Conservation (phyloP, 2,113 vertebrate species). For the Saiga tatarica region DNA sequence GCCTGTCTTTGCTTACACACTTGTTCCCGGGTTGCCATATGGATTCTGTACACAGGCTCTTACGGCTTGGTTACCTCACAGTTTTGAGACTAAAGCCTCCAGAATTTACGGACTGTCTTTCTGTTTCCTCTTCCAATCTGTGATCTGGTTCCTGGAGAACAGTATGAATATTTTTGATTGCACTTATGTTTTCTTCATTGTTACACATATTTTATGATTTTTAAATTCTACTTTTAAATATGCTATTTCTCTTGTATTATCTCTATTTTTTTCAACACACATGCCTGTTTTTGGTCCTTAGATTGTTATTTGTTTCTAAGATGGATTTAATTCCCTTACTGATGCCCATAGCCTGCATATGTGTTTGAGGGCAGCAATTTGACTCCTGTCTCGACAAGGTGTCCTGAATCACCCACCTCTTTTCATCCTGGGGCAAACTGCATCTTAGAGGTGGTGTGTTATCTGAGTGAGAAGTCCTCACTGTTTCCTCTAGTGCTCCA, state of each 20-base stretch:
- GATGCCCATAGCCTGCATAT: accelerated
- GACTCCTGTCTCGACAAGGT: not conserved
- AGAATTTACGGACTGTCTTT: not conserved
- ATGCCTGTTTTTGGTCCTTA: not conserved
- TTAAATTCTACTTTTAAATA: not conserved
- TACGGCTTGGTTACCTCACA: not conserved
- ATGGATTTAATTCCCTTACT: not conserved
- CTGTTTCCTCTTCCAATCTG: not conserved
- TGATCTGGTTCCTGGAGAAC: not conserved
- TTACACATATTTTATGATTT: not conserved
- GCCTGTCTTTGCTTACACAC: not conserved
- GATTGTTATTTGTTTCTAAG: not conserved
- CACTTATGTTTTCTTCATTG: not conserved
- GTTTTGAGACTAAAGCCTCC: not conserved
- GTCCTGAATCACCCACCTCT: not conserved
- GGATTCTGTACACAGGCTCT: not conserved
- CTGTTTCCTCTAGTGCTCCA: accelerated
- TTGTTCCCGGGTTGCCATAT: accelerated
- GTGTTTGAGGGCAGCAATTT: accelerated
- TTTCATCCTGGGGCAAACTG: not conserved
- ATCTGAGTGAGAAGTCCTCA: not conserved
- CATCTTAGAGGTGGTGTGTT: not conserved
- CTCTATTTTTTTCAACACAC: not conserved
- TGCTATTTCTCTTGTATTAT: not conserved
- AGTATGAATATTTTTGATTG: not conserved